Percentiles rank a stretch among this genome's conserved stretches.
These are phyloP conservation scores for Sphaerophoria taeniata DNA, from an alignment of 2,888 invertebrate genomes.

Conservation along the genomic window DNA sequence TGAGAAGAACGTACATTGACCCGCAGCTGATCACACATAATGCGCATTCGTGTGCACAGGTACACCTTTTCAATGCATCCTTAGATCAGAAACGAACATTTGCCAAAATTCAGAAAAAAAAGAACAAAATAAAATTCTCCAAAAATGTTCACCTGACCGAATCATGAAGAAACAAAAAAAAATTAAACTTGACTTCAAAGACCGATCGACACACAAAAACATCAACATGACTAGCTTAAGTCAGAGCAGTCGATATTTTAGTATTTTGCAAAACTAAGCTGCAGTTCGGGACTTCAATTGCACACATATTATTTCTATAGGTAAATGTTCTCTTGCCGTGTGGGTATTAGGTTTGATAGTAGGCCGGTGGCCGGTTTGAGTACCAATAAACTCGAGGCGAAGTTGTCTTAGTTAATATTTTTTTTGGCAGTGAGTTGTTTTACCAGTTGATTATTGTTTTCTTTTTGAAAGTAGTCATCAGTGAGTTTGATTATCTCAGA, in stretches of 20 bases:
- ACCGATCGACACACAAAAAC: background rate
- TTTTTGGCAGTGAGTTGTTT: constrained; percentile 61
- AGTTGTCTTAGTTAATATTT: constrained; percentile 56
- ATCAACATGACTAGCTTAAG: constrained; percentile 34
- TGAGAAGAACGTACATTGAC: constrained; percentile 71
- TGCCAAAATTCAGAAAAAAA: constrained; percentile 28
- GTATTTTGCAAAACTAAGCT: constrained; percentile 50
- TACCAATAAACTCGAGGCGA: constrained; percentile 7
- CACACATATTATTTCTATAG: constrained; percentile 41
- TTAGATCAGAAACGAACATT: constrained; percentile 64
- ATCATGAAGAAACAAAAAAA: constrained; percentile 24
- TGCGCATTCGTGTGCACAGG: constrained; percentile 37
- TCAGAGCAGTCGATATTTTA: constrained; percentile 2
- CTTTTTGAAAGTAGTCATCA: constrained; percentile 42
- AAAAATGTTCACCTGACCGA: constrained; percentile 64
- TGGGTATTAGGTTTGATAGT: background rate
- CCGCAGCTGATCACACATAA: constrained; percentile 61
- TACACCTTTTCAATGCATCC: constrained; percentile 71
- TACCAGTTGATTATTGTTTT: constrained; percentile 48
- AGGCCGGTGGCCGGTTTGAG: background rate
- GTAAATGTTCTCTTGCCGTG: background rate
- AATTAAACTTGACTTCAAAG: background rate
- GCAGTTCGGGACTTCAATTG: constrained; percentile 67
- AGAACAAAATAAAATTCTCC: constrained; percentile 12
- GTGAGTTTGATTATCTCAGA: constrained; percentile 50